Evolutionary conservation across 2,888 invertebrate species (phyloP).

Genomic region (Adelognathus sp.): DNA sequence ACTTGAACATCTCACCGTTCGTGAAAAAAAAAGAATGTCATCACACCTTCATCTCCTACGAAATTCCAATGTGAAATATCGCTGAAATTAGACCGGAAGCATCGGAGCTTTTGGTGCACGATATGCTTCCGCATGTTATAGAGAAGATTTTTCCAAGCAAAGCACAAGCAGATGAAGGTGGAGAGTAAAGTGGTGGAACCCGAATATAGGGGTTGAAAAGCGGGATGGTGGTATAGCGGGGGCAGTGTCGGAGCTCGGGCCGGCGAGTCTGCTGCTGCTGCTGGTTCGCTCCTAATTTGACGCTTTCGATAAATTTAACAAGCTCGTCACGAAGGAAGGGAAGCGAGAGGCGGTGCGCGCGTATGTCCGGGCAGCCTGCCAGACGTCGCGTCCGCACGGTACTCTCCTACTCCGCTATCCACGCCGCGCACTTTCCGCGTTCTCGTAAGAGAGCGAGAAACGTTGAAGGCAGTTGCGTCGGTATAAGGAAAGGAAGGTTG

Average conservation of each 20-base stretch:
- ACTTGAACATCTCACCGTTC: too few relatives aligned
- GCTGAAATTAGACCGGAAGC: background rate
- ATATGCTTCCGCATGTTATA: constrained; percentile 32
- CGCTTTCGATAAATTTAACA: constrained; percentile 81
- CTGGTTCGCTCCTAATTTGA: constrained; percentile 78
- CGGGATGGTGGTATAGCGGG: constrained; percentile 52
- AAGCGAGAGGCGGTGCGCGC: constrained; percentile 59
- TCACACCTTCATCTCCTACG: background rate
- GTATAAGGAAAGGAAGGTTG: constrained; percentile 41
- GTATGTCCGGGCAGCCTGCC: constrained; percentile 78
- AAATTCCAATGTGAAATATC: background rate
- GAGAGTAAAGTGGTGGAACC: constrained; percentile 20
- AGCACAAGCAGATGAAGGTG: constrained; percentile 1
- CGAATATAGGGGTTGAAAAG: constrained; percentile 47
- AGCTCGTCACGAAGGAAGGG: constrained; percentile 79
- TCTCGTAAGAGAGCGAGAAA: constrained; percentile 57
- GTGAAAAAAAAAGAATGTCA: too few relatives aligned
- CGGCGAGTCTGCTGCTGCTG: constrained; percentile 48
- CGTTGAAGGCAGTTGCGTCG: constrained; percentile 34
- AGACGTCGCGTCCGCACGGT: constrained; percentile 65
- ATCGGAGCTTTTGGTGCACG: background rate
- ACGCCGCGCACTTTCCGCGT: too few relatives aligned
- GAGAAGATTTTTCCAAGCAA: constrained; percentile 6
- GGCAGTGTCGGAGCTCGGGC: constrained; percentile 46
- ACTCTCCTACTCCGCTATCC: constrained; percentile 67